Conservation (phyloP, 2,797 vertebrate genomes). For the Xiphophorus birchmanni region DNA sequence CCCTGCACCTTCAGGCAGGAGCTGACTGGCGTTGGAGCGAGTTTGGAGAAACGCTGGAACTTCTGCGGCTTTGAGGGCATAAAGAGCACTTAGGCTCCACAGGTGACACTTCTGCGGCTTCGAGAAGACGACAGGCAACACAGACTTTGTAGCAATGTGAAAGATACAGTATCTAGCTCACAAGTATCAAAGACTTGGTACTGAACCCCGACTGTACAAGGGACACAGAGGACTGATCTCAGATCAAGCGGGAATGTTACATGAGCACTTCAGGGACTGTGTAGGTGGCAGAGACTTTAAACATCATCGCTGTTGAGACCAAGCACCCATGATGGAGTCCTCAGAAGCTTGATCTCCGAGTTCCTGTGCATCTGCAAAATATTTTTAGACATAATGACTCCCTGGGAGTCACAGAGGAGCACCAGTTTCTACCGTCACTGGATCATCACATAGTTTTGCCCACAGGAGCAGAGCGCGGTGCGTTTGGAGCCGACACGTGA, state of each 20-base stretch:
- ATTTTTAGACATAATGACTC: conserved; percentile 47
- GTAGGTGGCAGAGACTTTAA: conserved; percentile 50
- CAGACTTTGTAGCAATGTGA: conserved; percentile 37
- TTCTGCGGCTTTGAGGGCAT: conserved; percentile 88
- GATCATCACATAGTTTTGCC: conserved; percentile 51
- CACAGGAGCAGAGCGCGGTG: conserved; percentile 31
- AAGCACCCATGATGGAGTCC: conserved; percentile 38
- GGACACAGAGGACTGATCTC: conserved; percentile 53
- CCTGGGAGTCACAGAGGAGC: conserved; percentile 37
- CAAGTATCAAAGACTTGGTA: conserved; percentile 38
- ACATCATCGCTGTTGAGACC: conserved; percentile 66
- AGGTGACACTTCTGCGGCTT: conserved; percentile 49
- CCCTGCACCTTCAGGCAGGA: conserved; percentile 94
- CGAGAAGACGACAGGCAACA: conserved; percentile 66
- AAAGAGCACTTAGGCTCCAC: conserved; percentile 82
- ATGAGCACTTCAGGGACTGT: conserved; percentile 54
- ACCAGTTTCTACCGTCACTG: conserved; percentile 53
- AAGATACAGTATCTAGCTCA: conserved; percentile 32
- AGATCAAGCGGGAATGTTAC: conserved; percentile 40
- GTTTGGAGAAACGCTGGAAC: conserved; percentile 91
- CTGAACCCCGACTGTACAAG: conserved; percentile 28
- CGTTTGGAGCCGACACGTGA: conserved; percentile 36
- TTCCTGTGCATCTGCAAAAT: conserved; percentile 43
- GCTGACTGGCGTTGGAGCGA: conserved; percentile 88
- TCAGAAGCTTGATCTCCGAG: conserved; percentile 42